A percentile compares a stretch with the other conserved stretches of the same genome.
Evolutionary conservation across 2,113 vertebrate species (phyloP).

Genomic region (Oplegnathus fasciatus): DNA sequence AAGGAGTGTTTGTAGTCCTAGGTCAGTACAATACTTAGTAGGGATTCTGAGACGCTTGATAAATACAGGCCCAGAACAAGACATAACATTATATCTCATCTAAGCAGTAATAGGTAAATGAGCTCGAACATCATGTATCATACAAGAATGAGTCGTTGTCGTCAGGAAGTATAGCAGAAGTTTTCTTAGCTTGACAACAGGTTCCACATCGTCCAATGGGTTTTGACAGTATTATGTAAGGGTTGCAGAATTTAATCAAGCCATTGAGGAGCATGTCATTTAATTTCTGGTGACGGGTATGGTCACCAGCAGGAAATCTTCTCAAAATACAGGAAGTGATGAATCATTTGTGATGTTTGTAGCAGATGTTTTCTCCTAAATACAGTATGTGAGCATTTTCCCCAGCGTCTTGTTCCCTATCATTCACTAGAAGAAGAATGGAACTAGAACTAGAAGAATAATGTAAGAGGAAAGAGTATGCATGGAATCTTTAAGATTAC

Average conservation of each 20-base stretch:
- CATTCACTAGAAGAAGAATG: background rate
- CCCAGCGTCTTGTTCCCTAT: background rate
- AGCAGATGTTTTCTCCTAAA: slow-evolving; percentile 12
- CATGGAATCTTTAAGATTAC: no score
- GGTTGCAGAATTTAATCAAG: background rate
- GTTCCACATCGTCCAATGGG: background rate
- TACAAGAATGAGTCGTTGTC: background rate
- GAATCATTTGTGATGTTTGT: slow-evolving; percentile 14
- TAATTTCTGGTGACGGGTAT: slow-evolving; percentile 5
- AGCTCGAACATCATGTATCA: background rate
- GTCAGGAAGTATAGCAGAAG: background rate
- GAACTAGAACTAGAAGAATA: no score
- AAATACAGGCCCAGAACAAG: background rate
- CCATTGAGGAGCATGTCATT: background rate
- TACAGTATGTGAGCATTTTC: background rate
- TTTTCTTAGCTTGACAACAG: background rate
- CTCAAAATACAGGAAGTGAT: slow-evolving; percentile 4
- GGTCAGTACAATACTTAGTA: background rate
- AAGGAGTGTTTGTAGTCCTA: background rate
- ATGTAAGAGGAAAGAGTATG: no score
- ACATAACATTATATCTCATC: background rate
- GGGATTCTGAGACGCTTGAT: background rate
- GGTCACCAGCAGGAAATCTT: background rate
- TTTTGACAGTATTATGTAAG: slow-evolving; percentile 1
- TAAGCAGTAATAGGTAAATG: background rate